Conservation (phyloP, 2,888 invertebrate species). For the Zygogramma bicolorata region DNA sequence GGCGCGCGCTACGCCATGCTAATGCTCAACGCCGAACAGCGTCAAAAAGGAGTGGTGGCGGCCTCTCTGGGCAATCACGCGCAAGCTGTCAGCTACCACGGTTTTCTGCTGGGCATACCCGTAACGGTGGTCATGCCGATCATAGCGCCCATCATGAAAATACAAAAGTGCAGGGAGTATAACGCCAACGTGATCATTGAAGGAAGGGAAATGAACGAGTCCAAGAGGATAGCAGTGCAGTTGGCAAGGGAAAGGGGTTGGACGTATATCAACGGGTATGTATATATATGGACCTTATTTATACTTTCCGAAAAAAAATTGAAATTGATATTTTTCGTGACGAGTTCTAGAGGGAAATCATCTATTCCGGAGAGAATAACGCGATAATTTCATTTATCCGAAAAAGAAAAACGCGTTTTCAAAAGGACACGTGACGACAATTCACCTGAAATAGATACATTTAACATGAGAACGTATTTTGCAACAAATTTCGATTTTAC, state of each 20-base stretch:
- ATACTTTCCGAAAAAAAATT: no score
- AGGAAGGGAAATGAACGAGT: slow-evolving; percentile 87
- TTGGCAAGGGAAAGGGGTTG: slow-evolving; percentile 78
- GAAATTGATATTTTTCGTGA: no score
- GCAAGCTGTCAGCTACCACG: slow-evolving; percentile 81
- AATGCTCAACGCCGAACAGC: slow-evolving; percentile 79
- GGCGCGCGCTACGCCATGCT: slow-evolving; percentile 90
- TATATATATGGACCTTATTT: no score
- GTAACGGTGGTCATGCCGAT: slow-evolving; percentile 94
- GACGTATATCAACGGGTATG: slow-evolving; percentile 89
- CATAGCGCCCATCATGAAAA: slow-evolving; percentile 96
- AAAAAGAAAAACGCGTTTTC: no score
- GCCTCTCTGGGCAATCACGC: slow-evolving; percentile 97
- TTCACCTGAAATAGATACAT: no score
- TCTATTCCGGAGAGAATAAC: no score
- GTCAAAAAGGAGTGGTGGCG: slow-evolving; percentile 85
- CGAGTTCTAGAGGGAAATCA: no score
- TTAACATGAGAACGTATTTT: no score
- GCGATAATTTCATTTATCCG: no score
- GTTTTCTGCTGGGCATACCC: slow-evolving; percentile 72
- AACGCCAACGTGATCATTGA: slow-evolving; percentile 87
- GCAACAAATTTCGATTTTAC: no score
- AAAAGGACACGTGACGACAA: no score
- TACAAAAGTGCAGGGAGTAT: slow-evolving; percentile 86
- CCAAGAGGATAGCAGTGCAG: slow-evolving; percentile 83